Conservation (phyloP, 2,113 vertebrate genomes). For the Todiramphus chloris region DNA sequence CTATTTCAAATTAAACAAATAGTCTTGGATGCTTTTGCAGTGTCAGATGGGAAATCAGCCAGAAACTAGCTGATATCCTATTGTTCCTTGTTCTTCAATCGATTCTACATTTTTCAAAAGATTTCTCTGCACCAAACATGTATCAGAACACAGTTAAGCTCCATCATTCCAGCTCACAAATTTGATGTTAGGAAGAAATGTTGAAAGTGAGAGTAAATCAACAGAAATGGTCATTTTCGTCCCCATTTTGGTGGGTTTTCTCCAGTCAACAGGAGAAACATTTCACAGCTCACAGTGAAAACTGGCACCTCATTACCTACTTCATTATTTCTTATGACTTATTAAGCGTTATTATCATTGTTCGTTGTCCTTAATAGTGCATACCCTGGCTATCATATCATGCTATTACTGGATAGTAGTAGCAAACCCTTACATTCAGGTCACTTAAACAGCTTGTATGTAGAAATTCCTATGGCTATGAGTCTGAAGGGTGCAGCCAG, state of each 20-base stretch:
- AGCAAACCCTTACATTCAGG: slow-evolving; percentile 24
- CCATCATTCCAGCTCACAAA: neutral
- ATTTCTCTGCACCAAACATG: neutral
- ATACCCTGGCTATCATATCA: neutral
- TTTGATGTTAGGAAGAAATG: neutral
- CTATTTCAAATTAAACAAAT: slow-evolving; percentile 43
- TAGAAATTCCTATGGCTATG: slow-evolving; percentile 25
- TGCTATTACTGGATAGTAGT: neutral
- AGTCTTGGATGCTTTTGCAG: slow-evolving; percentile 33
- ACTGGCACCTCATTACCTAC: slow-evolving; percentile 30
- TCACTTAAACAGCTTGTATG: slow-evolving; percentile 37
- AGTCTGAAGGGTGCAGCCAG: slow-evolving; percentile 5
- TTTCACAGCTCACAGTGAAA: slow-evolving; percentile 44
- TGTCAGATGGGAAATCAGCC: slow-evolving; percentile 53
- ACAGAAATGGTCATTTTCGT: slow-evolving; percentile 33
- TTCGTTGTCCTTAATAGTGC: slow-evolving; percentile 18
- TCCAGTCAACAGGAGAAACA: slow-evolving; percentile 23
- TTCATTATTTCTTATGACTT: slow-evolving; percentile 57
- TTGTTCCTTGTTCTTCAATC: slow-evolving; percentile 39
- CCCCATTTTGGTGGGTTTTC: neutral
- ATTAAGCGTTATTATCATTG: slow-evolving; percentile 44
- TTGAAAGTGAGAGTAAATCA: slow-evolving; percentile 29
- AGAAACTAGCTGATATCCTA: slow-evolving; percentile 36
- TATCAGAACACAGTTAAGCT: slow-evolving; percentile 8
- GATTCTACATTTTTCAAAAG: slow-evolving; percentile 27